Evolutionary conservation across 2,797 vertebrate species (phyloP).

Genomic region (Characodon lateralis): DNA sequence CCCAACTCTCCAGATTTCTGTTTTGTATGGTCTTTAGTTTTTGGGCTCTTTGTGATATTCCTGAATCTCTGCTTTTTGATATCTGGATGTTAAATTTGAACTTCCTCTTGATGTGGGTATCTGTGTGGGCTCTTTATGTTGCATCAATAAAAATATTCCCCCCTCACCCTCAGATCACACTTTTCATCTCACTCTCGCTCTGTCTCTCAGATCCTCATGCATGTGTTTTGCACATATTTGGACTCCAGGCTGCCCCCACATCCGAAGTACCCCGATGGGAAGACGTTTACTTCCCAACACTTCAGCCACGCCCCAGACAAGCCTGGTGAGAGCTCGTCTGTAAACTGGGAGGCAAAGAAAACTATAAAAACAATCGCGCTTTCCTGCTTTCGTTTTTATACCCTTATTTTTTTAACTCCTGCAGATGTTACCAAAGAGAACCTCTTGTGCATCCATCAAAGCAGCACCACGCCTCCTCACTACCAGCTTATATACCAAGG

Average conservation of each 20-base stretch:
- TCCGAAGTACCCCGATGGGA: slow-evolving; percentile 96
- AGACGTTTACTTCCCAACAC: slow-evolving; percentile 96
- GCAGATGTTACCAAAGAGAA: slow-evolving; percentile 93
- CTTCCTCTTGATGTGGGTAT: not conserved
- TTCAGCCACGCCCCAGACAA: slow-evolving; percentile 94
- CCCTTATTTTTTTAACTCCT: not conserved
- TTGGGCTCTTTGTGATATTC: not conserved
- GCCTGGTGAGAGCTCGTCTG: slow-evolving; percentile 80
- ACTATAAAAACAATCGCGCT: not conserved
- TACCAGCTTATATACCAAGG: slow-evolving; percentile 95
- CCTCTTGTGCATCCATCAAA: slow-evolving; percentile 94
- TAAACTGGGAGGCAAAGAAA: not conserved
- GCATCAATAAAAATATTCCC: not conserved
- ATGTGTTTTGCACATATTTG: slow-evolving; percentile 94
- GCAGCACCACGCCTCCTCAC: slow-evolving; percentile 91
- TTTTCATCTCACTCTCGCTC: not conserved
- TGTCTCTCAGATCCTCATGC: slow-evolving; percentile 88
- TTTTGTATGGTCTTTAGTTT: not conserved
- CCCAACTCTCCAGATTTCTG: no score
- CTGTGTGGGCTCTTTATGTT: not conserved
- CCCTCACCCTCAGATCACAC: not conserved
- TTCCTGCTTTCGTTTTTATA: not conserved
- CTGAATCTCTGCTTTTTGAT: not conserved
- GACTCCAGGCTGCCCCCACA: slow-evolving; percentile 95
- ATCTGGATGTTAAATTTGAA: not conserved